Percentiles rank a stretch among this genome's conserved stretches.
phyloP scores from a whole-genome alignment of 2,113 vertebrate genomes.

The mouse (Mus musculus) region DNA sequence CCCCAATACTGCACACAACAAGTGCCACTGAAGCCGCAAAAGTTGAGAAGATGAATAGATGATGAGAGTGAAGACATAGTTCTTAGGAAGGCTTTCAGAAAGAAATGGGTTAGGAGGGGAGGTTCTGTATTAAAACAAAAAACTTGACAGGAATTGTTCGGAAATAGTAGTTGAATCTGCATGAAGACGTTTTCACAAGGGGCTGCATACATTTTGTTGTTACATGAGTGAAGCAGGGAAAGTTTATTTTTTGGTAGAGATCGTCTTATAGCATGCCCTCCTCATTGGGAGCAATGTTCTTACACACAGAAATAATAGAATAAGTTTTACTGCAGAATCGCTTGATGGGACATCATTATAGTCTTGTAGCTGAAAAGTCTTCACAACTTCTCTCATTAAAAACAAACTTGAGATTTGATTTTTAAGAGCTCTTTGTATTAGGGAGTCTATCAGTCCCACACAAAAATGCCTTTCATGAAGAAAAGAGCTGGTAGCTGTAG shows the following conservation, averaged over 20 bases:
- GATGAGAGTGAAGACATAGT: slow-evolving; percentile 20
- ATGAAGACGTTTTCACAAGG: background rate
- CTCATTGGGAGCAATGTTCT: background rate
- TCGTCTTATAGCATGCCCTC: background rate
- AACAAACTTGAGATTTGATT: slow-evolving; percentile 13
- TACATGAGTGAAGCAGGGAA: slow-evolving; percentile 27
- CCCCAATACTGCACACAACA: background rate
- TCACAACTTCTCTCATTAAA: slow-evolving; percentile 15
- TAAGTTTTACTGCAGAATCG: slow-evolving; percentile 49
- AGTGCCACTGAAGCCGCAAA: background rate
- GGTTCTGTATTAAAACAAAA: background rate
- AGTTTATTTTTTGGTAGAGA: slow-evolving; percentile 15
- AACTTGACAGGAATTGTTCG: slow-evolving; percentile 10
- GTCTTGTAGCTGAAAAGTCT: slow-evolving; percentile 4
- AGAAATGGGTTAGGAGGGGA: background rate
- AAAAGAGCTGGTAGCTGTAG: background rate
- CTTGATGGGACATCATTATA: slow-evolving; percentile 29
- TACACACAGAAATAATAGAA: background rate
- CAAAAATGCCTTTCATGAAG: background rate
- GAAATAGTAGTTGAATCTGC: background rate
- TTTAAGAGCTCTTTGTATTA: background rate
- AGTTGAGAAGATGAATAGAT: slow-evolving; percentile 1
- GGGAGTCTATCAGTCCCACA: background rate
- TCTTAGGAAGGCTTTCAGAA: slow-evolving; percentile 13
- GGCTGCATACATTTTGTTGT: background rate